Base-by-base conservation (phyloP, 2,113 vertebrate genomes). In the Urocolius indicus region DNA sequence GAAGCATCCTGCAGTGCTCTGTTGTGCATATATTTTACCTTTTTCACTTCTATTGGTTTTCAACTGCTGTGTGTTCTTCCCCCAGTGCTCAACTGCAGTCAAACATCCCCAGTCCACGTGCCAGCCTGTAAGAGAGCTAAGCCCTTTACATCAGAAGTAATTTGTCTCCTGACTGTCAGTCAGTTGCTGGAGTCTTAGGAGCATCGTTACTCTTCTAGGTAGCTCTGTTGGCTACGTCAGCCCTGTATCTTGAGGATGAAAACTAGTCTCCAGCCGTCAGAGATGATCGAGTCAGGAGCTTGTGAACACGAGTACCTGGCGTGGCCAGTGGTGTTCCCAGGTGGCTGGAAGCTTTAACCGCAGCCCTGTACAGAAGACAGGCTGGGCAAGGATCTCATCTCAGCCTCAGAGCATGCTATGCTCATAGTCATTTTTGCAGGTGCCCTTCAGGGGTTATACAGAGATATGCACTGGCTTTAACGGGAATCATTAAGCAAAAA, bases 401-500 rank as follows among this genome's bases (percentile, higher is more conserved):
- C 23, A 30, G 75, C 48, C n/a, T 16, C 3, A 4, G 55, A 71
- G 36, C 27, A 1, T 59, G 41, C 55, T 61, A 41, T 58, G 46
- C 68, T 83, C 10, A 6, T 3, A 32, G 68, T 32, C 18, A 11
- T 65, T 63, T 54, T 48, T 32, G 3, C 30, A 76, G 68, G 5
- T 68, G 72, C n/a, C 88, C 76, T 94, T 93, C 68, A 93, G 86
- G 76, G 43, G 16, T 67, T 89, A 10, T 67, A 13, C 30, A 48
- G 79, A 93, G 51, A 27, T 41, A 19, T 0, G 3, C n/a, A 29
- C 49, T 0, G 10, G 57, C 71, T 90, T 75, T 84, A 89, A 69
- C 55, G 57, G 65, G 51, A 90, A 59, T 86, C 88, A 67, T 96
- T 90, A 93, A 81, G 48, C 63, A 84, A 75, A 84, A 95, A 90